Base-by-base conservation (phyloP, 1,140 invertebrate genomes). In the Zaprionus ghesquierei region DNA sequence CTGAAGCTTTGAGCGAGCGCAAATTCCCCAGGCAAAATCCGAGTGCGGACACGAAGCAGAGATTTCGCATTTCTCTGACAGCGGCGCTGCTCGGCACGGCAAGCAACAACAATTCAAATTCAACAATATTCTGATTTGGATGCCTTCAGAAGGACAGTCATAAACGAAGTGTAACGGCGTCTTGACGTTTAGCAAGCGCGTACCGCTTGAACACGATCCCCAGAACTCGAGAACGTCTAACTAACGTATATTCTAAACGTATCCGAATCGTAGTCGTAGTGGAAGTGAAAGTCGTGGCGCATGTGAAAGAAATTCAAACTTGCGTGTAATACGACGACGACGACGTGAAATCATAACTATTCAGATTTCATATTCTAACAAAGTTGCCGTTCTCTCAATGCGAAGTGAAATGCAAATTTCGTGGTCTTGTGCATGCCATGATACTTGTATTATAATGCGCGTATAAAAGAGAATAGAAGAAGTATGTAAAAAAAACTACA, bases 81-180 rank as follows among this genome's bases (percentile, higher is more conserved):
- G 35, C 38, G 44, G n/a, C n/a, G n/a, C n/a, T 10, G 53, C 31
- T 68, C 63, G 69, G 69, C 69, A 35, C 33, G 51, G 49, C n/a
- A n/a, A n/a, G 66, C 69, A 72, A 72, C 69, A 60, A 72, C 69
- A 72, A 72, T 72, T 72, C 63, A 60, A 68, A 72, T 68, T 72
- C 69, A 72, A 72, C 69, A 72, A 72, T 59, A 53, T 41, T 68
- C 69, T 68, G 69, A 72, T 78, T 75, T 65, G 60, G 50, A 81
- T 69, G 80, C 66, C 79, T 63, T 56, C 56, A 62, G 61, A 66
- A 69, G 55, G 73, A 63, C 85, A 89, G 85, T 89, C 84, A 89
- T 75, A 89, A 87, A 79, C 80, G 70, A 78, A 84, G 85, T 80
- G 77, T 89, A 75, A 53, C 65, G 58, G 61, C 70, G 85, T 79